Percentiles rank a stretch among this genome's conserved stretches.
Conservation (phyloP, 2,888 invertebrate genomes). For the Globia sparganii region DNA sequence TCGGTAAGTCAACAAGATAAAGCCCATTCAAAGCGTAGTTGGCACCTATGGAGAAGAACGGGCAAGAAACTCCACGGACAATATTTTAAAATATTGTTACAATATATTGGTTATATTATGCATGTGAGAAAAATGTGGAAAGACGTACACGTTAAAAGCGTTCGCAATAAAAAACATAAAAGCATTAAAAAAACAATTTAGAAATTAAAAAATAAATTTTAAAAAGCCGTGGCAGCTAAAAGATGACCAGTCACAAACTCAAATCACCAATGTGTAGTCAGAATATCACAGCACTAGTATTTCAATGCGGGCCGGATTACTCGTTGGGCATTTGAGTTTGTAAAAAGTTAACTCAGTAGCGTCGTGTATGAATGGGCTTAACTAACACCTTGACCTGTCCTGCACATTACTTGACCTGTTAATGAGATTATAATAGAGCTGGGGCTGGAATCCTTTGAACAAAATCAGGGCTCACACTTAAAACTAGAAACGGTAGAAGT, state of each 20-base stretch:
- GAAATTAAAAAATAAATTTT: no score
- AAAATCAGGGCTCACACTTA: background rate
- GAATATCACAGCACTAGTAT: background rate
- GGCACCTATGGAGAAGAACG: background rate
- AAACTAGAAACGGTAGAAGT: background rate
- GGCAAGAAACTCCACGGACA: background rate
- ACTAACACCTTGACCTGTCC: constrained; percentile 3
- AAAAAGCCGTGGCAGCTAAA: no score
- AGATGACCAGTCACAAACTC: no score
- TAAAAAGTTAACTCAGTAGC: background rate
- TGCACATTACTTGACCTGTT: background rate
- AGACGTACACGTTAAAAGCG: no score
- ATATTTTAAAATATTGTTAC: no score
- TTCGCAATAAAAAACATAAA: no score
- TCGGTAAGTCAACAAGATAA: background rate
- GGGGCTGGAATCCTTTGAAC: background rate
- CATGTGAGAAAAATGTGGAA: no score
- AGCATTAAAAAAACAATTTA: no score
- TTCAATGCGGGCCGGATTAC: background rate
- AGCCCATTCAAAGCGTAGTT: background rate
- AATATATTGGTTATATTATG: no score
- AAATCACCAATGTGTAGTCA: background rate
- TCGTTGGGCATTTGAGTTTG: background rate
- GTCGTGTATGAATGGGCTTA: background rate
- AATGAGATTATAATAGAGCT: background rate